phyloP scores from a whole-genome alignment of 1,140 invertebrate species.

The Ylistrum balloti region DNA sequence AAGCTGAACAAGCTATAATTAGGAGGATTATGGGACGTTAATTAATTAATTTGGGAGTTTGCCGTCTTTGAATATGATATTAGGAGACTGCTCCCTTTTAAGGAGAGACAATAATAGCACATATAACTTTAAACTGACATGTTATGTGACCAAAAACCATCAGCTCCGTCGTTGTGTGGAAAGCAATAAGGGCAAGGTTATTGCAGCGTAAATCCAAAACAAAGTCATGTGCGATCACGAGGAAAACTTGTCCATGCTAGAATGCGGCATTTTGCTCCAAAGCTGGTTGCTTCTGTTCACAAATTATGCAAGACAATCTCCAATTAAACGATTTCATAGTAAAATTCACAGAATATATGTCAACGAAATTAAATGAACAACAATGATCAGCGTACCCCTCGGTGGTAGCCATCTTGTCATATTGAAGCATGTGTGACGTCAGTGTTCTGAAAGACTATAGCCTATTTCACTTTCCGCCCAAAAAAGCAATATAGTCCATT shows the following conservation, averaged over 20 bases:
- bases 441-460: neutral
- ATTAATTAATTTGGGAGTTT: no score
- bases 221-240: conserved; percentile 26
- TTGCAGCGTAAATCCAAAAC: conserved; percentile 27
- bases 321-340: neutral
- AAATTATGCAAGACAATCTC: neutral
- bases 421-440: conserved; percentile 25
- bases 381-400: conserved; percentile 6
- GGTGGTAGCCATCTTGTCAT: conserved; percentile 25
- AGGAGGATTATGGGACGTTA: no score
- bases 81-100: no score
- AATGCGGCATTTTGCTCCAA: neutral
- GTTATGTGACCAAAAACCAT: conserved; percentile 33
- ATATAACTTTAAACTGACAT: conserved; percentile 4
- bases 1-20: no score
- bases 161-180: neutral
- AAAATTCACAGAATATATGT: neutral
- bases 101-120: no score
- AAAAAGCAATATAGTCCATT: no score
- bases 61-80: no score
- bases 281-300: neutral
- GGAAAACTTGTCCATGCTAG: neutral
- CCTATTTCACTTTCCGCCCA: neutral
- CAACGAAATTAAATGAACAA: neutral
- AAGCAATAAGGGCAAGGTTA: neutral